Evolutionary conservation across 2,888 invertebrate genomes (phyloP).

Genomic region (Erpobdella octoculata): DNA sequence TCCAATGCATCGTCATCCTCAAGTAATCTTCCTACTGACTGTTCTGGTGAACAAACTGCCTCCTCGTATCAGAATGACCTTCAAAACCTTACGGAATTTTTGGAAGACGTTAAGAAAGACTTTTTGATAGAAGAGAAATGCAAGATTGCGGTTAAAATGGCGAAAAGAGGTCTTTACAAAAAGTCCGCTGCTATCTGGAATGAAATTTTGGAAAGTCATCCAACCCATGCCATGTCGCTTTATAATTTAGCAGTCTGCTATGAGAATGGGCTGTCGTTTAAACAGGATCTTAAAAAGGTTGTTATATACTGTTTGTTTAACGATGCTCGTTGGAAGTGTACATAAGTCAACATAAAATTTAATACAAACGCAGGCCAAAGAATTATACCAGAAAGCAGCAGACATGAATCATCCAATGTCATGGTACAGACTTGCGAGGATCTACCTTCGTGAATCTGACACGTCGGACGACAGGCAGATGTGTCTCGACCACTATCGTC

Average conservation of each 20-base stretch:
- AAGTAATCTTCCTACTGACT: neutral
- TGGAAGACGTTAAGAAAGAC: neutral
- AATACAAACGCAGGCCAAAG: neutral
- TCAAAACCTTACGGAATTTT: neutral
- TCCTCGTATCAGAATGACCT: neutral
- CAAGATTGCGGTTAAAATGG: neutral
- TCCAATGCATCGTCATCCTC: no score
- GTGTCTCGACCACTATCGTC: neutral
- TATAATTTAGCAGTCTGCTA: constrained; percentile 18
- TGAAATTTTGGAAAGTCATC: neutral
- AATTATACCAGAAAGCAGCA: neutral
- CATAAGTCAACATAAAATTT: neutral
- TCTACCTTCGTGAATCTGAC: neutral
- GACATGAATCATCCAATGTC: constrained; percentile 1
- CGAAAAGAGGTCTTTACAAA: neutral
- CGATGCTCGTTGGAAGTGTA: neutral
- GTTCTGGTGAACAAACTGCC: neutral
- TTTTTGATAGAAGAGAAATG: neutral
- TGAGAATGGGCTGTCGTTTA: constrained; percentile 17
- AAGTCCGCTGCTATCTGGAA: constrained; percentile 5
- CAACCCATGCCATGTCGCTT: neutral
- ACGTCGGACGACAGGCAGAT: no score
- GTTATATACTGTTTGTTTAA: neutral
- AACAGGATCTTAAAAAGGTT: neutral
- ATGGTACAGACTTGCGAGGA: neutral